Evolutionary conservation across 2,797 vertebrate genomes (phyloP).

Genomic region (Somateria mollissima): DNA sequence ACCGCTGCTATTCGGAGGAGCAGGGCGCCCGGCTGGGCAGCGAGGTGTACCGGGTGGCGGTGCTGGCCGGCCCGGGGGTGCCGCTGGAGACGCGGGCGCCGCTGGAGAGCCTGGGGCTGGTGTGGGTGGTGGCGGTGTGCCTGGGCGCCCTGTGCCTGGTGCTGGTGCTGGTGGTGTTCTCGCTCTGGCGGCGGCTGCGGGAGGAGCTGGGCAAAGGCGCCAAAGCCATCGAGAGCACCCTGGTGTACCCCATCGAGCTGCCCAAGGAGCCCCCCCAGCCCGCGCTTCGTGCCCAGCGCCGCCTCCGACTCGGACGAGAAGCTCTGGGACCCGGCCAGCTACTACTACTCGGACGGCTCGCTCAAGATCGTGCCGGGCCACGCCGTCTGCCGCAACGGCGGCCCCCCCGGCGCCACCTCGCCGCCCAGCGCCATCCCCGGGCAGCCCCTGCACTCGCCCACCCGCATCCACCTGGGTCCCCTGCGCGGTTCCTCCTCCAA

Average conservation of each 20-base stretch:
- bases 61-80: conserved; percentile 84
- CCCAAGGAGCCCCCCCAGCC: conserved; percentile 87
- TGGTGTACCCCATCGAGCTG: conserved; percentile 93
- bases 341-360: conserved; percentile 95
- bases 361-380: conserved; percentile 97
- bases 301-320: conserved; percentile 91
- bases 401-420: neutral
- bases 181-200: conserved; percentile 88
- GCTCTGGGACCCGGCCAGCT: conserved; percentile 95
- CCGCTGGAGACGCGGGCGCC: conserved; percentile 90
- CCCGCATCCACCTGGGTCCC: conserved; percentile 91
- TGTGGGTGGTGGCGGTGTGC: conserved; percentile 93
- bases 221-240: conserved; percentile 90
- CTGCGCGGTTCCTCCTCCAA: conserved; percentile 92
- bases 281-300: conserved; percentile 89
- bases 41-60: conserved; percentile 87
- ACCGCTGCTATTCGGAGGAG: conserved; percentile 91
- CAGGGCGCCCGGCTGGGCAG: conserved; percentile 85
- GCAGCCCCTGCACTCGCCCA: conserved; percentile 89
- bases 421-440: conserved; percentile 16
- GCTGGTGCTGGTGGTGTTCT: conserved; percentile 87
- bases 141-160: conserved; percentile 88
- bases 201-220: conserved; percentile 89
- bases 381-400: conserved; percentile 84
- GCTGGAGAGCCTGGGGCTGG: conserved; percentile 88